phyloP scores from a whole-genome alignment of 2,888 invertebrate genomes.

The Ecdyonurus torrentis region DNA sequence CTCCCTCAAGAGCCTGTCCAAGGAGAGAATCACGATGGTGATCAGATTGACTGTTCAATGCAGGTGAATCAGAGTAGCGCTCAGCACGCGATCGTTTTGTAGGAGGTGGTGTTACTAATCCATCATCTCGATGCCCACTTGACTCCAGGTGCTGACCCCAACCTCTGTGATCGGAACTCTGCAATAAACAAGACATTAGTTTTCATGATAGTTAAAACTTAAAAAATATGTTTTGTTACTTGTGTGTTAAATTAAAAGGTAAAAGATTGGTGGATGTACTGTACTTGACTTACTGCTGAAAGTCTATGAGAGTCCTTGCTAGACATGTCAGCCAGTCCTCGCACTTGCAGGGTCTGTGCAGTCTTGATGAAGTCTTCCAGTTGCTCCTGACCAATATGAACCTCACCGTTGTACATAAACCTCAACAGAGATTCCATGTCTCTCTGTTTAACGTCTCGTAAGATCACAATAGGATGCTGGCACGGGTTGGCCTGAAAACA shows the following conservation, averaged over 20 bases:
- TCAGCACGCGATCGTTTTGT: slow-evolving; percentile 53
- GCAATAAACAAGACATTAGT: too few species aligned
- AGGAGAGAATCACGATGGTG: slow-evolving; percentile 48
- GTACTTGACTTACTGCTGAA: not conserved
- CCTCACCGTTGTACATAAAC: slow-evolving; percentile 88
- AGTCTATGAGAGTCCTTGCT: slow-evolving; percentile 24
- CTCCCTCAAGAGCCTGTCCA: slow-evolving; percentile 57
- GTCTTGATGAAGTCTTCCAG: slow-evolving; percentile 72
- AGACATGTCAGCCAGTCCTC: slow-evolving; percentile 65
- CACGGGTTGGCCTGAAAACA: slow-evolving; percentile 65
- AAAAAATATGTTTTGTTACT: too few species aligned
- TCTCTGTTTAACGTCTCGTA: slow-evolving; percentile 68
- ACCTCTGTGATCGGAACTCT: not conserved
- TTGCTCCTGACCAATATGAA: slow-evolving; percentile 76
- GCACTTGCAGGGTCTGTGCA: slow-evolving; percentile 72
- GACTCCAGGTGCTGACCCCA: not conserved
- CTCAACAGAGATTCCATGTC: slow-evolving; percentile 75
- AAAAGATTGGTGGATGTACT: too few species aligned
- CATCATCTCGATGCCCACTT: slow-evolving; percentile 8
- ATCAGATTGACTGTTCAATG: slow-evolving; percentile 34
- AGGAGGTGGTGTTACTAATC: slow-evolving; percentile 21
- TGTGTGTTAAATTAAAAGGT: too few species aligned
- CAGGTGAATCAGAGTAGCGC: slow-evolving; percentile 38
- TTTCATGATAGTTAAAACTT: too few species aligned
- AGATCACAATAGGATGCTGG: slow-evolving; percentile 76